Conservation (phyloP, 2,797 vertebrate genomes). For the Rhadinocentrus ornatus region DNA sequence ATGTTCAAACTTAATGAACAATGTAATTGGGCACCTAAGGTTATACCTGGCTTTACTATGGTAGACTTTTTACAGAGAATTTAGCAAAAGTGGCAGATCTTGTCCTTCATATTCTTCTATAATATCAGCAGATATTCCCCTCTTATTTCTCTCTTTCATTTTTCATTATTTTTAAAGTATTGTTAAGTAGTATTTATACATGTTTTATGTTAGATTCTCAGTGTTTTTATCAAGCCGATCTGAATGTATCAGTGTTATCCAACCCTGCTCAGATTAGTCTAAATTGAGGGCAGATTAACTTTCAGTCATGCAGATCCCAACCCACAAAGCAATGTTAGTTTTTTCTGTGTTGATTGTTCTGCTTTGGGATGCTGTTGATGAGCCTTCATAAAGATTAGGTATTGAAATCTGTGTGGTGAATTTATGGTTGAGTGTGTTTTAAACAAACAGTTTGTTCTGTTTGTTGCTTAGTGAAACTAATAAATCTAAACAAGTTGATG, state of each 20-base stretch:
- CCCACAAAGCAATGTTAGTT: slow-evolving; percentile 2
- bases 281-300: slow-evolving; percentile 19
- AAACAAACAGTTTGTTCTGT: background rate
- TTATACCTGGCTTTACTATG: no score
- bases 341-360: slow-evolving; percentile 3
- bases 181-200: background rate
- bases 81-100: background rate
- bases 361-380: slow-evolving; percentile 1
- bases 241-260: background rate
- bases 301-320: slow-evolving; percentile 15
- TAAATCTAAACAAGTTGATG: background rate
- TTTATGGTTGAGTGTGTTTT: background rate
- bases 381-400: slow-evolving; percentile 1
- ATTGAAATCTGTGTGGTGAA: background rate
- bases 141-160: background rate
- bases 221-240: background rate
- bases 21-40: no score
- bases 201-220: background rate
- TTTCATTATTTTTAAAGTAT: background rate
- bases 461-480: background rate
- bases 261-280: background rate
- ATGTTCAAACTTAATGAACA: no score
- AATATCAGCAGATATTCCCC: no score
- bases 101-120: background rate
- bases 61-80: background rate